Evolutionary conservation across 2,888 invertebrate species (phyloP).

Genomic region (Minunthozetes semirufus): DNA sequence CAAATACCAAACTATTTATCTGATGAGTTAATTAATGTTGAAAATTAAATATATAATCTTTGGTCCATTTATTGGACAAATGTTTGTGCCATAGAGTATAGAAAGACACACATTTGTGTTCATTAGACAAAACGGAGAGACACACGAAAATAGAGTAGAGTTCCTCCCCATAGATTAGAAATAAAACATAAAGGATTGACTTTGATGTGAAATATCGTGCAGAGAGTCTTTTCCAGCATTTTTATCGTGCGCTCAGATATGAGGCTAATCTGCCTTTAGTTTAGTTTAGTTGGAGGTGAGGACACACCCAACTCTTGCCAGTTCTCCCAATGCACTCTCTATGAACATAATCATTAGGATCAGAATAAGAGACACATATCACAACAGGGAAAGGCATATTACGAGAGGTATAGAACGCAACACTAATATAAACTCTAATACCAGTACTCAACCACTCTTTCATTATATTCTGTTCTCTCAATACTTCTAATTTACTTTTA

Average conservation of each 20-base stretch:
- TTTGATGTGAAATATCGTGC: slow-evolving; percentile 28
- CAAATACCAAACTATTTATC: not conserved
- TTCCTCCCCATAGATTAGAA: slow-evolving; percentile 27
- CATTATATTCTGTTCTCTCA: not conserved
- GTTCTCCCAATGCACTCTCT: not conserved
- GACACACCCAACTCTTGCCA: slow-evolving; percentile 13
- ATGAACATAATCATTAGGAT: slow-evolving; percentile 6
- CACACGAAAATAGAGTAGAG: slow-evolving; percentile 8
- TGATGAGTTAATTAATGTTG: slow-evolving; percentile 27
- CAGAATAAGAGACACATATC: slow-evolving; percentile 1
- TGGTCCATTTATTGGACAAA: not conserved
- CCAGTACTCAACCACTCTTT: not conserved
- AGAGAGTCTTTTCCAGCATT: slow-evolving; percentile 7
- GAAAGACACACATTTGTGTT: not conserved
- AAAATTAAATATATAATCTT: slow-evolving; percentile 24
- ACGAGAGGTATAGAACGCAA: not conserved
- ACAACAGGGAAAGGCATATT: not conserved
- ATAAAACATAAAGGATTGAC: slow-evolving; percentile 31
- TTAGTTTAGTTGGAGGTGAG: not conserved
- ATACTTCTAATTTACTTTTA: not conserved
- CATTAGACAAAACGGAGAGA: not conserved
- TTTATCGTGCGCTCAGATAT: slow-evolving; percentile 24
- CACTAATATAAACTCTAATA: not conserved
- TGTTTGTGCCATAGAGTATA: not conserved
- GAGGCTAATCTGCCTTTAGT: slow-evolving; percentile 24